phyloP scores from a whole-genome alignment of 2,888 invertebrate genomes.

The Tachystola acroxantha region DNA sequence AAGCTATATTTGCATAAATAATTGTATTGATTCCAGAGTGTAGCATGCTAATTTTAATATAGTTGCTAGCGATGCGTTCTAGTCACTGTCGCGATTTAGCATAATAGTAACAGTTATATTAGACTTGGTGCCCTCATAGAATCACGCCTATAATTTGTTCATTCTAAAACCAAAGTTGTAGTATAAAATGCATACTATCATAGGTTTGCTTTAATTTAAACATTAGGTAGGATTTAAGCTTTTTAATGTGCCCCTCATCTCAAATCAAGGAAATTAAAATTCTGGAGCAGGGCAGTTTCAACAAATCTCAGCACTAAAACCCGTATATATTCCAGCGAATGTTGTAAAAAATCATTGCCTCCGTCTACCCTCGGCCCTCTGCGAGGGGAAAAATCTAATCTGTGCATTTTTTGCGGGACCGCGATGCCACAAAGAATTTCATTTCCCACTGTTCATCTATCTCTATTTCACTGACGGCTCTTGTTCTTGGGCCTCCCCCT shows the following conservation, averaged over 20 bases:
- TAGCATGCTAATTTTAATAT: too few relatives aligned
- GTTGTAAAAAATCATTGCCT: constrained; percentile 79
- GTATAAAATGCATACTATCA: too few relatives aligned
- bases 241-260: constrained; percentile 10
- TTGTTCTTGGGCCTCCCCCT: constrained; percentile 66
- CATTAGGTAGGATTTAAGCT: too few relatives aligned
- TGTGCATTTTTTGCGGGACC: constrained; percentile 79
- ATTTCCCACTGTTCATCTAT: constrained; percentile 80
- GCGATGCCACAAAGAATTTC: constrained; percentile 80
- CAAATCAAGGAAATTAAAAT: constrained; percentile 75
- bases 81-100: too few relatives aligned
- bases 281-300: constrained; percentile 72
- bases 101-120: too few relatives aligned
- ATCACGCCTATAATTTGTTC: too few relatives aligned
- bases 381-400: constrained; percentile 78
- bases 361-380: constrained; percentile 68
- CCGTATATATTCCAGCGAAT: constrained; percentile 69
- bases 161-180: too few relatives aligned
- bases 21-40: too few relatives aligned
- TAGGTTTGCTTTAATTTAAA: too few relatives aligned
- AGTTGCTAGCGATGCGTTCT: too few relatives aligned
- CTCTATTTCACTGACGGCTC: constrained; percentile 78
- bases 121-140: too few relatives aligned
- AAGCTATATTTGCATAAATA: too few relatives aligned
- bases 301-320: constrained; percentile 74